Base-by-base conservation (phyloP, 1,140 invertebrate species). In the Calephelis virginiensis region DNA sequence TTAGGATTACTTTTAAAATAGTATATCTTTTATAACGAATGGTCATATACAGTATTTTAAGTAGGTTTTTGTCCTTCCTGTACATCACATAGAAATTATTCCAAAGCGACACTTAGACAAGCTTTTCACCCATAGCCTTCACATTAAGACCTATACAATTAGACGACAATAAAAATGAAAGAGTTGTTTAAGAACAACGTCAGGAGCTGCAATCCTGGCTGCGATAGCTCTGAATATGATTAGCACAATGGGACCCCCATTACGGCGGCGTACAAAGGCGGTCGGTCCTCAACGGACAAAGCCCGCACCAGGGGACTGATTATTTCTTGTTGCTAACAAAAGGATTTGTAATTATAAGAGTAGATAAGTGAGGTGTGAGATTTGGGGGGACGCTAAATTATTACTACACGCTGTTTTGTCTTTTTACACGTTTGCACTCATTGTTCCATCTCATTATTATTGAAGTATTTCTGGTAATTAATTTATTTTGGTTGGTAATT, bases 271-370 rank as follows among this genome's bases (percentile, higher is more conserved):
- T 69, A 77, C 74, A 78, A 78, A 75, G 68, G 72, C 72, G 67
- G 72, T 60, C 72, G 67, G 72, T 60, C 76, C 76, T 65, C 63
- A 49, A 53, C 64, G 73, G 73, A 83, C 77, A 85, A 85, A 81
- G 81, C 70, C 66, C 66, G 71, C 76, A 67, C 60, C 71, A 73
- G 71, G 83, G 69, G 72, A 79, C 77, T 82, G 81, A 81, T 79
- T 84, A 81, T 81, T 81, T 80, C 78, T 78, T 78, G 73, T 80
- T 81, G 73, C 64, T 73, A 76, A 81, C 80, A 83, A 86, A 80
- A 77, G 75, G 69, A 77, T 76, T 72, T 80, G 71, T 79, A 79
- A 81, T 81, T 84, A 77, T 82, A 72, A 70, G 66, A 77, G 59
- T 66, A 75, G 75, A 76, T 78, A 70, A 74, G 75, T 75, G 61